These are phyloP conservation scores for Odobenus rosmarus DNA, from an alignment of 2,113 vertebrate species.

Conservation along the genomic window DNA sequence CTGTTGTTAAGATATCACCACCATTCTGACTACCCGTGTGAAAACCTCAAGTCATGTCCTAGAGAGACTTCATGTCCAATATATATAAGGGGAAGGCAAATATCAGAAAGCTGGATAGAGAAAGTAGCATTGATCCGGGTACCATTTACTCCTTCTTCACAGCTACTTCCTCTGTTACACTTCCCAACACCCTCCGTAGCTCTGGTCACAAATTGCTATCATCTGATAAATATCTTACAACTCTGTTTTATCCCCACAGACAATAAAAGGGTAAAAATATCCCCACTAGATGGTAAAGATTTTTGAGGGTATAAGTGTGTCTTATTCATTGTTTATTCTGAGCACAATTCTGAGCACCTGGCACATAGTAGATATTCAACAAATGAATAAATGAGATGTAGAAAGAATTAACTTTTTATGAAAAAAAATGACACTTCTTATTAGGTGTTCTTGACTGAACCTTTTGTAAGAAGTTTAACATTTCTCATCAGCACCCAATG, in stretches of 20 bases:
- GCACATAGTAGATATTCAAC: neutral
- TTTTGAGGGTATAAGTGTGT: neutral
- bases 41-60: neutral
- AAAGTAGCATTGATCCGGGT: neutral
- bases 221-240: neutral
- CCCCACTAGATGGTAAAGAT: neutral
- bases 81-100: neutral
- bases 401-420: neutral
- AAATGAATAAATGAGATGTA: neutral
- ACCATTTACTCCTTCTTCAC: neutral
- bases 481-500: neutral
- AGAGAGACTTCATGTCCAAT: neutral
- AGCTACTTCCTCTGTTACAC: neutral
- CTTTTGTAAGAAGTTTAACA: constrained; percentile 1
- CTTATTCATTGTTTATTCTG: neutral
- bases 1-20: neutral
- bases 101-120: neutral
- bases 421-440: neutral
- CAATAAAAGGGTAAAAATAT: neutral
- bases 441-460: neutral
- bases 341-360: neutral
- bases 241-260: neutral
- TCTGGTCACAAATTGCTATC: neutral
- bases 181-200: neutral
- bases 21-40: neutral